phyloP scores from a whole-genome alignment of 2,113 vertebrate genomes.

The Pomatostomus ruficeps region DNA sequence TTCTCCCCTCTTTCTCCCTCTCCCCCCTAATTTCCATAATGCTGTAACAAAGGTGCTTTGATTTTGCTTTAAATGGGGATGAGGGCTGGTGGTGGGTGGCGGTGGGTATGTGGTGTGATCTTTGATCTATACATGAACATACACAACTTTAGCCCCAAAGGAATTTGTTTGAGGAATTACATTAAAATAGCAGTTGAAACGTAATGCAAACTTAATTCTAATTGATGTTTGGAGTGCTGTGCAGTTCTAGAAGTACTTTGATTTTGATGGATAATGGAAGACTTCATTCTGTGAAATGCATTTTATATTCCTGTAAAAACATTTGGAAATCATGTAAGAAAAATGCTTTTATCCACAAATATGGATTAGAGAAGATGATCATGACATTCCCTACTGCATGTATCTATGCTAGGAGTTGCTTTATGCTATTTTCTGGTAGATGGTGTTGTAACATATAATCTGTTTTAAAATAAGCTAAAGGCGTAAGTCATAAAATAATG shows the following conservation, averaged over 20 bases:
- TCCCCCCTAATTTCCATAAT: neutral
- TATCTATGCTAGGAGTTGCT: neutral
- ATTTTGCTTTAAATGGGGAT: neutral
- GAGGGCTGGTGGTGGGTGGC: neutral
- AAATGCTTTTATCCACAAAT: neutral
- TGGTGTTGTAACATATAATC: neutral
- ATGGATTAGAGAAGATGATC: neutral
- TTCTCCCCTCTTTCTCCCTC: fast-evolving
- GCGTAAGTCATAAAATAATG: neutral
- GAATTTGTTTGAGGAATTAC: neutral
- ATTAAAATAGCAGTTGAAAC: neutral
- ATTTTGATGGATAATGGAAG: neutral
- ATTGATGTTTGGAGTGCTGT: neutral
- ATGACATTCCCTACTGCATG: neutral
- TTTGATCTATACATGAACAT: neutral
- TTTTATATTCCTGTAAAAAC: neutral
- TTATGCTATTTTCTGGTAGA: neutral
- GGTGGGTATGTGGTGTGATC: neutral
- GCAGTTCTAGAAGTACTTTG: neutral
- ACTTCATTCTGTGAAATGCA: neutral
- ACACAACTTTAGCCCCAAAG: neutral
- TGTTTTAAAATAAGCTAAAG: neutral
- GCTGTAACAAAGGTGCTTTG: neutral
- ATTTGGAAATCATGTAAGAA: neutral
- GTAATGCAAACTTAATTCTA: neutral